Conservation (phyloP, 2,113 vertebrate species). For the Tychaedon coryphoeus region DNA sequence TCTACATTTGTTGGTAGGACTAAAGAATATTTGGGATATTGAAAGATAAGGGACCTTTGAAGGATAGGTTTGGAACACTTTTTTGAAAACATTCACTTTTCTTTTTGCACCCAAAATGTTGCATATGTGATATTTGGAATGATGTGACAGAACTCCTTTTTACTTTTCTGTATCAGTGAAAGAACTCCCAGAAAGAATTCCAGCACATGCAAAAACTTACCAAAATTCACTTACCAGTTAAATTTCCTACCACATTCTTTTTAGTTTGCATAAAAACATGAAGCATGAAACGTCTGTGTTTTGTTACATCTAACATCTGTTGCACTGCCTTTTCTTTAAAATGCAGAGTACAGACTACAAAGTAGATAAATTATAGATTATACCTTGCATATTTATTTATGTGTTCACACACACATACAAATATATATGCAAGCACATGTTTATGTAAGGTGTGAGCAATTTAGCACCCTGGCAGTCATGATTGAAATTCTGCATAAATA, state of each 20-base stretch:
- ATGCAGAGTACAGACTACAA: background rate
- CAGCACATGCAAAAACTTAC: background rate
- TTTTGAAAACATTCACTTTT: background rate
- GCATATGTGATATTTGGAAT: background rate
- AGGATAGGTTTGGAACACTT: background rate
- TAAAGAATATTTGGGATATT: background rate
- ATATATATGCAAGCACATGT: background rate
- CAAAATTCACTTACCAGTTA: background rate
- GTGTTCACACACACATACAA: background rate
- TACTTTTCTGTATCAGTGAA: background rate
- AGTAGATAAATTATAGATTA: background rate
- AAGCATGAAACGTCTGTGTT: background rate
- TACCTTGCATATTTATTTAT: background rate
- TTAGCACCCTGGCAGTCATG: background rate
- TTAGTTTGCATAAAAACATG: background rate
- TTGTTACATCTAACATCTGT: background rate
- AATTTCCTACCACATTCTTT: background rate
- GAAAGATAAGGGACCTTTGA: background rate
- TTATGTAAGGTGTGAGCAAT: background rate
- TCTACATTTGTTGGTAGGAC: background rate
- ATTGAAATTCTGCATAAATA: background rate
- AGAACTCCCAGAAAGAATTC: background rate
- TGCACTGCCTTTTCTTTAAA: background rate
- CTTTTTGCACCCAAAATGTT: background rate
- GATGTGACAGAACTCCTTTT: background rate